A percentile compares a stretch with the other conserved stretches of the same genome.
phyloP scores from a whole-genome alignment of 1,140 invertebrate species.

The Lordiphosa collinella region DNA sequence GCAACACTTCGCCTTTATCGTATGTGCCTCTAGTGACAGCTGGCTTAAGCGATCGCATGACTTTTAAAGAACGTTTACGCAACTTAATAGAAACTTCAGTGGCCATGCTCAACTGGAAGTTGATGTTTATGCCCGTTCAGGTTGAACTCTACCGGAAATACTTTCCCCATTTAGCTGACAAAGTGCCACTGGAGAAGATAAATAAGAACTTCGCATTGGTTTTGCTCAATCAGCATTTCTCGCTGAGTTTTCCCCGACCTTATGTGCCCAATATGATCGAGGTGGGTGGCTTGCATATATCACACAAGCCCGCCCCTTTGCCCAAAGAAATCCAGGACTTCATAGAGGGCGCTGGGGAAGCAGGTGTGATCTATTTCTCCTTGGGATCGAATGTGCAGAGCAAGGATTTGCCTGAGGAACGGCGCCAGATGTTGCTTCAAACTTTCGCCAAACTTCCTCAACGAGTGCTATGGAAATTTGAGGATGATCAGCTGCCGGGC shows the following conservation, averaged over 20 bases:
- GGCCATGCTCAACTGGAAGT: conserved; percentile 42
- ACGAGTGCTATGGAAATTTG: conserved; percentile 86
- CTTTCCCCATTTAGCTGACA: conserved; percentile 78
- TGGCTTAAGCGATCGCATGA: conserved; percentile 77
- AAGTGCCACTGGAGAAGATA: conserved; percentile 42
- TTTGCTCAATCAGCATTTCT: conserved; percentile 82
- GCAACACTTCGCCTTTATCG: conserved; percentile 72
- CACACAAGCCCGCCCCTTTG: conserved; percentile 71
- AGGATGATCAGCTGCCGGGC: conserved; percentile 81
- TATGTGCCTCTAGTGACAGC: conserved; percentile 70
- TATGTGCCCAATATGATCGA: conserved; percentile 82
- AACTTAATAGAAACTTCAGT: conserved; percentile 64
- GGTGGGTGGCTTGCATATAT: conserved; percentile 82
- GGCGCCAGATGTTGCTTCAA: conserved; percentile 80
- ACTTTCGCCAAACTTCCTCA: conserved; percentile 82
- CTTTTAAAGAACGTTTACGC: conserved; percentile 72
- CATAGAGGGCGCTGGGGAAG: conserved; percentile 80
- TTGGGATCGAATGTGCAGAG: conserved; percentile 83
- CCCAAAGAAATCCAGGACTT: conserved; percentile 80
- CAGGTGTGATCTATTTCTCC: conserved; percentile 84
- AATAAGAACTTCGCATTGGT: conserved; percentile 80
- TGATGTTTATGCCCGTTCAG: conserved; percentile 52
- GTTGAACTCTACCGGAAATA: conserved; percentile 63
- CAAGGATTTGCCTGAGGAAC: conserved; percentile 80
- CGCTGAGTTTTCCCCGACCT: conserved; percentile 80